Percentiles rank a stretch among this genome's conserved stretches.
These are phyloP conservation scores for Cnemophilus loriae DNA, from an alignment of 2,113 vertebrate genomes.

Conservation along the genomic window DNA sequence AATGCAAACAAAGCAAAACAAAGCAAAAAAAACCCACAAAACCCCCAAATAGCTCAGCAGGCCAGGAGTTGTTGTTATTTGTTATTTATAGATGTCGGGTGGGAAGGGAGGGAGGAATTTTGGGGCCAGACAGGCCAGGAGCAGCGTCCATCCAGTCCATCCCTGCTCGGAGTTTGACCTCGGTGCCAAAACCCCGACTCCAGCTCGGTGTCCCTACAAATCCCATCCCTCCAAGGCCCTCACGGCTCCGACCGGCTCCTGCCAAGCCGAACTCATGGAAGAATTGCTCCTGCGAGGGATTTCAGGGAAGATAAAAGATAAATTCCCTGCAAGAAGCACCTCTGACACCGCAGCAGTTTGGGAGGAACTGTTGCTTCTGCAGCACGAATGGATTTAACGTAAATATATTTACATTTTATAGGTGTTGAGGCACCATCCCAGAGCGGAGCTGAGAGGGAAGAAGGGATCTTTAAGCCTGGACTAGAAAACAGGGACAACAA, in stretches of 20 bases:
- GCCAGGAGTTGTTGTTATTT: slow-evolving; percentile 31
- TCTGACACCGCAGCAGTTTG: fast-evolving
- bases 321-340: neutral
- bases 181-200: fast-evolving
- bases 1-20: neutral
- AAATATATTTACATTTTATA: neutral
- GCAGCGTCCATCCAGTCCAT: neutral
- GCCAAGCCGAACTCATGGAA: fast-evolving
- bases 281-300: neutral
- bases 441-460: neutral
- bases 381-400: neutral
- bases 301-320: neutral
- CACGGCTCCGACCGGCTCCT: fast-evolving
- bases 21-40: slow-evolving; percentile 26
- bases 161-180: fast-evolving
- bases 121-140: neutral
- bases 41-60: slow-evolving; percentile 8
- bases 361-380: fast-evolving
- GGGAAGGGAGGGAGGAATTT: slow-evolving; percentile 40
- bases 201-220: neutral
- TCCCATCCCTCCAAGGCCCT: neutral
- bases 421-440: neutral
- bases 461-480: neutral
- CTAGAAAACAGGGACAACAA: fast-evolving
- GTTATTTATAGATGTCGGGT: slow-evolving; percentile 49